These are phyloP conservation scores for Anolis apletophallus DNA, from an alignment of 2,797 vertebrate genomes.

Conservation along the genomic window DNA sequence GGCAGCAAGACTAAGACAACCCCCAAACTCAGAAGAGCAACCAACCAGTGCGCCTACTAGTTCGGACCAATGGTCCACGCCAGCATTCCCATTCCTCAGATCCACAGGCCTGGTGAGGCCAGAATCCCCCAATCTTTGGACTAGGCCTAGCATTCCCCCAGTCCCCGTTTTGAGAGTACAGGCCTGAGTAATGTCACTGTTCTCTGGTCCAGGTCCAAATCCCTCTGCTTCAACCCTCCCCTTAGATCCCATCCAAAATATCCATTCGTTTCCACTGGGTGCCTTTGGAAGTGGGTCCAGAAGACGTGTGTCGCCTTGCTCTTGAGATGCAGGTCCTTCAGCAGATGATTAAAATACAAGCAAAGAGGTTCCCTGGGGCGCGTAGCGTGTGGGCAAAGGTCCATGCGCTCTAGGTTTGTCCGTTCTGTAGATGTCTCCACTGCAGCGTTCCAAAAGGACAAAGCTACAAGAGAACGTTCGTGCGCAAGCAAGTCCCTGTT, in stretches of 20 bases:
- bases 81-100: not conserved
- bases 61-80: not conserved
- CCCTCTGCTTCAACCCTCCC: not conserved
- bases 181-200: too few relatives aligned
- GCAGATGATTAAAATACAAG: not conserved
- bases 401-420: too few relatives aligned
- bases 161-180: too few relatives aligned
- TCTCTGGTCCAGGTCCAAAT: not conserved
- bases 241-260: not conserved
- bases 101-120: too few relatives aligned
- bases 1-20: too few relatives aligned
- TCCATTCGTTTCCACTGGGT: not conserved
- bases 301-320: not conserved
- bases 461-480: not conserved
- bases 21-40: not conserved
- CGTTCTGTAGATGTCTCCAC: not conserved
- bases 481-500: not conserved
- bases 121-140: not conserved
- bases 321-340: not conserved
- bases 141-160: not conserved
- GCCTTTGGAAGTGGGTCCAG: not conserved
- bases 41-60: too few relatives aligned
- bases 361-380: too few relatives aligned
- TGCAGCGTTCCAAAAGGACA: too few relatives aligned
- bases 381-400: fast-evolving